A percentile compares a stretch with the other conserved stretches of the same genome.
Conservation (phyloP, 2,113 vertebrate species). For the Eclectus roratus region DNA sequence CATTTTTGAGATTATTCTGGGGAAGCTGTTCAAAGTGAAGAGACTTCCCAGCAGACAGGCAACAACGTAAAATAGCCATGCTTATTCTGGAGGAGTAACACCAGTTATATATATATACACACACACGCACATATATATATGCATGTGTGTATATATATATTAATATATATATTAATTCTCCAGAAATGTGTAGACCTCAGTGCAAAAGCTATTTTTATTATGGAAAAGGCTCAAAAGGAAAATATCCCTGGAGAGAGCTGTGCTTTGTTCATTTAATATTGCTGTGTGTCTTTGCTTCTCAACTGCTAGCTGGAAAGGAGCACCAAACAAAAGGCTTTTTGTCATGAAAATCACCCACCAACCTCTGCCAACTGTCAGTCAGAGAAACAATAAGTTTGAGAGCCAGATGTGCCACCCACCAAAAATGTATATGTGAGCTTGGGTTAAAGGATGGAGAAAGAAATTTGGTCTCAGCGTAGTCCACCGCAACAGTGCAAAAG, state of each 20-base stretch:
- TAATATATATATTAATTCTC: neutral
- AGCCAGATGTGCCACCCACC: slow-evolving; percentile 62
- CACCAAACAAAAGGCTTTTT: slow-evolving; percentile 64
- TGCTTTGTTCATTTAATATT: slow-evolving; percentile 33
- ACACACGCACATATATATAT: neutral
- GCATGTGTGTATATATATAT: neutral
- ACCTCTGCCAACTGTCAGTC: slow-evolving; percentile 66
- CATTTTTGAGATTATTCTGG: neutral
- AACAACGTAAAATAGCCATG: neutral
- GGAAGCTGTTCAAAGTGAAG: neutral
- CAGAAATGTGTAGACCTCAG: slow-evolving; percentile 25
- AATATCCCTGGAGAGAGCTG: slow-evolving; percentile 54
- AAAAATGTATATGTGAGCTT: neutral
- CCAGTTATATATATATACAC: neutral
- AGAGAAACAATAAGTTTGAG: slow-evolving; percentile 58
- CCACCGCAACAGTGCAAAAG: slow-evolving; percentile 11
- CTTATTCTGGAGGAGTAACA: slow-evolving; percentile 36
- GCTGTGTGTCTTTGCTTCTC: slow-evolving; percentile 53
- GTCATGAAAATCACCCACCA: slow-evolving; percentile 66
- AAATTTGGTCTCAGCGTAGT: slow-evolving; percentile 38
- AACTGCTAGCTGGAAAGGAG: slow-evolving; percentile 45
- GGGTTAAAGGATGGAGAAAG: slow-evolving; percentile 42
- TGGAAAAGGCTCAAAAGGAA: slow-evolving; percentile 46
- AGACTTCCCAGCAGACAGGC: slow-evolving; percentile 11
- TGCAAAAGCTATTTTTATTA: slow-evolving; percentile 54